Base-by-base conservation (phyloP, 2,888 invertebrate genomes). In the Sympetrum striolatum region DNA sequence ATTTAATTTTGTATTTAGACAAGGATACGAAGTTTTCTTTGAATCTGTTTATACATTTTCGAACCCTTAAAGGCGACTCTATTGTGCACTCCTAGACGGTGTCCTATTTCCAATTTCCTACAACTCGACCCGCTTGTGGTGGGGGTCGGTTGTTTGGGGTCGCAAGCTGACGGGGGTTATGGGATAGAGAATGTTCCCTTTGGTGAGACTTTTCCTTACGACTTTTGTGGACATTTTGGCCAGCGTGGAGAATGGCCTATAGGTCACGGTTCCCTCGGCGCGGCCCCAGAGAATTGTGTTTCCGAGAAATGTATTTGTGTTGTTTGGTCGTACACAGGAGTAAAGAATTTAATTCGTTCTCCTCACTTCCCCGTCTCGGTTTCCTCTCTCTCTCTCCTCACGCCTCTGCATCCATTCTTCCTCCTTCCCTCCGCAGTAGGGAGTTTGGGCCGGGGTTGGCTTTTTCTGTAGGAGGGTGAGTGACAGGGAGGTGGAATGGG, bases 171-270 rank as follows among this genome's bases (percentile, higher is more conserved):
- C n/a, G 81, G 86, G 37, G 60, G 37, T 35, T 18, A 35, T 58
- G n/a, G 73, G 73, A 25, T 31, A 25, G 73, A 31, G 31, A 80
- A 31, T 25, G 25, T 73, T 31, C 25, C 31, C 73, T 25, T 73
- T n/a, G 25, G 39, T 31, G 35, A 25, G 86, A 37, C 14, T 22
- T 22, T 48, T 60, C 37, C 37, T 86, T 86, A 60, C 64, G 86
- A 35, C 86, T 53, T 86, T 86, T 86, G 86, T 86, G 86, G 86
- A 37, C 86, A 37, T 86, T 86, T 86, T 86, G 86, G 58, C 86
- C 37, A 86, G 37, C 86, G 86, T 86, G 86, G 60, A 86, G 86
- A 86, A 86, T 86, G 18, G n/a, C 53, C 25, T 31, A 44, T 39
- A 14, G 39, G 48, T 81, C 39, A 53, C 25, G 81, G 81, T n/a